phyloP scores from a whole-genome alignment of 2,113 vertebrate genomes.

The Parus major region DNA sequence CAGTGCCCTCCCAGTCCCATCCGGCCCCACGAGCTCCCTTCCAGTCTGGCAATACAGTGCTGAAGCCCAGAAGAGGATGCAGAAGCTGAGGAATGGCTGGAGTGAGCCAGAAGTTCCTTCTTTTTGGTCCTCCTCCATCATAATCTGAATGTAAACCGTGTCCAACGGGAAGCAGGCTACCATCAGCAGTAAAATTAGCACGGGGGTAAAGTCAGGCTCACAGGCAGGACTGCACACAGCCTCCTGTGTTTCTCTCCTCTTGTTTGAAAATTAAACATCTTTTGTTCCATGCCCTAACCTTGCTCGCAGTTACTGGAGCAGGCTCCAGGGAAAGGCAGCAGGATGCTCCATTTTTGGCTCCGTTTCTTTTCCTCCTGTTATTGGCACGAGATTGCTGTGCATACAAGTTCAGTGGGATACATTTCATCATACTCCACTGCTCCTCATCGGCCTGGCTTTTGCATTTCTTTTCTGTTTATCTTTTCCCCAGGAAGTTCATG shows the following conservation, averaged over 20 bases:
- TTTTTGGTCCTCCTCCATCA: background rate
- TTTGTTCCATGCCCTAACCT: conserved; percentile 43
- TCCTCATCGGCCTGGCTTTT: conserved; percentile 48
- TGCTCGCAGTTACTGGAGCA: background rate
- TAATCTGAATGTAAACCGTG: conserved; percentile 8
- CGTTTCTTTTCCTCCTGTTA: conserved; percentile 57
- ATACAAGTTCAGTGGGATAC: conserved; percentile 64
- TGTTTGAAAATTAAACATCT: conserved; percentile 54
- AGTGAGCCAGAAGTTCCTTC: background rate
- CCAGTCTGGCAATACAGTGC: background rate
- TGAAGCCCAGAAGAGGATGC: background rate
- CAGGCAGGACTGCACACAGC: background rate
- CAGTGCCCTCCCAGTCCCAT: background rate
- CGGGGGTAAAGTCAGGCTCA: background rate
- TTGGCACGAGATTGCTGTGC: conserved; percentile 33
- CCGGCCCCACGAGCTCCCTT: fast-evolving
- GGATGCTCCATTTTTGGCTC: conserved; percentile 58
- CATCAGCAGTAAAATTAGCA: conserved; percentile 9
- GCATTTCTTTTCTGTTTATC: conserved; percentile 70
- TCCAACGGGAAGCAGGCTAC: conserved; percentile 23
- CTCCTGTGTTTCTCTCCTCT: background rate
- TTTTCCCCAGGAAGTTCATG: conserved; percentile 74
- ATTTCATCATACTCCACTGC: conserved; percentile 51
- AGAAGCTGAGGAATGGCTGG: background rate
- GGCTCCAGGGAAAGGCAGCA: conserved; percentile 54